Evolutionary conservation across 2,888 invertebrate species (phyloP).

Genomic region (Nemoura dubitans): DNA sequence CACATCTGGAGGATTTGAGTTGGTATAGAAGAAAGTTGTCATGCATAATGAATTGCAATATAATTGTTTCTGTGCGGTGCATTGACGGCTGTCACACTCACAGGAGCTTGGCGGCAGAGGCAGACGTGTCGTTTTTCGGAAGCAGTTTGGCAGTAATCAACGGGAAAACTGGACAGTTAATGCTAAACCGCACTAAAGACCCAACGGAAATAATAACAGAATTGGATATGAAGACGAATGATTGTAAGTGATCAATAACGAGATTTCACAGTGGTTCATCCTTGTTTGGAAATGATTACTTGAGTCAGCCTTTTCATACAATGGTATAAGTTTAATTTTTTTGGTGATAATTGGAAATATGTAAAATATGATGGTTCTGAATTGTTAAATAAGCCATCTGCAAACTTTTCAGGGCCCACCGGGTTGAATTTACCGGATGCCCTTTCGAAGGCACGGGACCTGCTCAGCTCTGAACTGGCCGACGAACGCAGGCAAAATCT

Average conservation of each 20-base stretch:
- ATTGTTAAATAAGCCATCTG: background rate
- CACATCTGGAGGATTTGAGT: too few relatives aligned
- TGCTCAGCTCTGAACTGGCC: background rate
- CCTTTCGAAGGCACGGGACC: background rate
- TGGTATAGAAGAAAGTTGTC: too few relatives aligned
- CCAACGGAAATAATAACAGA: slow-evolving; percentile 58
- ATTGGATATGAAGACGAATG: background rate
- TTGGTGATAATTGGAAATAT: too few relatives aligned
- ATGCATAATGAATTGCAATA: too few relatives aligned
- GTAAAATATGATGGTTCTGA: too few relatives aligned
- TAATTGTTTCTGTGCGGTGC: too few relatives aligned
- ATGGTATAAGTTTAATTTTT: too few relatives aligned
- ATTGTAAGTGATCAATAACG: background rate
- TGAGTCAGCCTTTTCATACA: too few relatives aligned
- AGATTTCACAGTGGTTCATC: background rate
- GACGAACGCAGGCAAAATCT: background rate
- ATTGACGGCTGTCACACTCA: background rate
- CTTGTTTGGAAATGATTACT: background rate
- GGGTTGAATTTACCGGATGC: background rate
- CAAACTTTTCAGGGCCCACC: background rate
- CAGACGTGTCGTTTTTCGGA: slow-evolving; percentile 68
- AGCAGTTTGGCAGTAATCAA: slow-evolving; percentile 71
- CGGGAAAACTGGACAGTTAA: slow-evolving; percentile 69
- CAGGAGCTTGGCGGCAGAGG: slow-evolving; percentile 58
- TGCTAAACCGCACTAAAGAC: slow-evolving; percentile 68